Percentiles rank a stretch among this genome's conserved stretches.
Conservation (phyloP, 1,140 invertebrate genomes). For the Nephila pilipes region DNA sequence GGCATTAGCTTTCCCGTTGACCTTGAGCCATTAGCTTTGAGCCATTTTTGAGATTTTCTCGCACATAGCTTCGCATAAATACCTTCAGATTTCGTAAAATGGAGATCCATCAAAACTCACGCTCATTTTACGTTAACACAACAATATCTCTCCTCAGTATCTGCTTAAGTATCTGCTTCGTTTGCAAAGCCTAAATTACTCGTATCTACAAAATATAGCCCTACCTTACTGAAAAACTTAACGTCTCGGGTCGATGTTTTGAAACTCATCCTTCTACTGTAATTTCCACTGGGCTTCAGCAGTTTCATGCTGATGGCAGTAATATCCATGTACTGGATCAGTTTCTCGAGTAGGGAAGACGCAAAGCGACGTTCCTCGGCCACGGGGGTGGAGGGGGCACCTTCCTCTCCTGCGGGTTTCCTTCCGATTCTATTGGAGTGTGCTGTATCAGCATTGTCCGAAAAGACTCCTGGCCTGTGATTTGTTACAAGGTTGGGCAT, state of each 20-base stretch:
- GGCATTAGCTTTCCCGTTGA: too few relatives aligned
- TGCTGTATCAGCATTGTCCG: conserved; percentile 59
- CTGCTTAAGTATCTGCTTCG: too few relatives aligned
- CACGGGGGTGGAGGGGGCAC: conserved; percentile 83
- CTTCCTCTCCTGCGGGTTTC: conserved; percentile 50
- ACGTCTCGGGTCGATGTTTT: conserved; percentile 98
- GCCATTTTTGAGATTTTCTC: too few relatives aligned
- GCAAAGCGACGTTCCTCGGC: conserved; percentile 92
- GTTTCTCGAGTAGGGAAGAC: conserved; percentile 97
- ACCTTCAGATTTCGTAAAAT: too few relatives aligned
- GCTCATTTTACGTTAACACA: too few relatives aligned
- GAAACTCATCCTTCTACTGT: conserved; percentile 95
- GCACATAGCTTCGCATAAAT: too few relatives aligned
- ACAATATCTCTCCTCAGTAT: too few relatives aligned
- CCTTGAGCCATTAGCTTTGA: too few relatives aligned
- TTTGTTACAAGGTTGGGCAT: conserved; percentile 28
- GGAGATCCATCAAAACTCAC: too few relatives aligned
- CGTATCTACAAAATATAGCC: conserved; percentile 41
- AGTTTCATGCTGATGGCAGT: conserved; percentile 99
- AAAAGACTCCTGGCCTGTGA: conserved; percentile 18
- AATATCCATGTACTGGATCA: conserved; percentile 97
- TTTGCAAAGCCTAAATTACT: neutral
- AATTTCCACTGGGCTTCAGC: conserved; percentile 95
- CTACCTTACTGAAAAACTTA: conserved; percentile 99
- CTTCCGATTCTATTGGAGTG: conserved; percentile 69